Evolutionary conservation across 2,113 vertebrate species (phyloP), one percentile per base, ranked within the genome.

Genomic region (Chaetodon auriga): DNA sequence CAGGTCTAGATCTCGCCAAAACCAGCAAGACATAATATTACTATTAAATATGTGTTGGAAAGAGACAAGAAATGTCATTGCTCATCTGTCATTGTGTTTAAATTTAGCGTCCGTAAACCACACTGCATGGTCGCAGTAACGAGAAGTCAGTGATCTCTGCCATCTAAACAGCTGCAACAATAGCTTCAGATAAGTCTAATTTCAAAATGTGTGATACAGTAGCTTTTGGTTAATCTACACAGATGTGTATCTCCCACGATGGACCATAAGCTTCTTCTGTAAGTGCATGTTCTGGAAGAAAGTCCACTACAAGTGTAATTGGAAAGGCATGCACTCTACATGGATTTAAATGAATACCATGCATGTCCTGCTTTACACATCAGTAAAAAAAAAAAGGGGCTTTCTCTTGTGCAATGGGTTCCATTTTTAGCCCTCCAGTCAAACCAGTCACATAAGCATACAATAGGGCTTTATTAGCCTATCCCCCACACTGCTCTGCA

Each of bases 401-500:
- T 87, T 76, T 81, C 60, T 85, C 78, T 63, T 80, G 65, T 86
- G 71, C 79, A 80, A 14, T 15, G 19, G 36, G 21, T 78, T 93
- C 90, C 82, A 79, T 90, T 92, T 93, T 87, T 92, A 93, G 88
- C 69, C 54, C 38, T 87, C 84, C 68, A 89, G 87, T 87, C 86
- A 66, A 85, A 85, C 82, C 84, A 86, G 85, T 75, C 84, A 89
- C 82, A 92, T 84, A 68, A 75, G 78, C 81, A 82, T 63, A 94
- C 90, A 94, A 92, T 91, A 71, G 87, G 60, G 68, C 68, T 92
- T 91, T 87, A 92, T 90, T 92, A 90, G 87, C 78, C 93, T 85
- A 58, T 86, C 75, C 69, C 83, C 84, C 82, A 81, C 79, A 35
- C 71, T 75, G 81, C 84, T 77, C 58, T 85, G 89, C 87, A 86